These are phyloP conservation scores for Drepanosiphum platanoidis DNA, from an alignment of 2,888 invertebrate species.

Conservation along the genomic window DNA sequence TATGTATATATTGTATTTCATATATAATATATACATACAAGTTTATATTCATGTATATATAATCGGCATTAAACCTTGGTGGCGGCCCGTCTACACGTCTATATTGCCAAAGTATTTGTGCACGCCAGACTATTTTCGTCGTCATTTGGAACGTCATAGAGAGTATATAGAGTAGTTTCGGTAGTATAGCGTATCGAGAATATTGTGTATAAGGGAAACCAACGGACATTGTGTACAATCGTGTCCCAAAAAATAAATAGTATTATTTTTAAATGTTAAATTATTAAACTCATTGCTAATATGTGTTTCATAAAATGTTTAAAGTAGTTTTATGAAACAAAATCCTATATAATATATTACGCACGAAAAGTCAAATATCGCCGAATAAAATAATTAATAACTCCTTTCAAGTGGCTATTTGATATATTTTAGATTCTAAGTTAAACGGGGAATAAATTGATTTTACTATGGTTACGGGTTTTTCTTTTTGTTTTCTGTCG, in stretches of 20 bases:
- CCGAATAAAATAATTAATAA: background rate
- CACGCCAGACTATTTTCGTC: slow-evolving; percentile 61
- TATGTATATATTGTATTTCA: background rate
- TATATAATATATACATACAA: background rate
- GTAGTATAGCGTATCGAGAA: slow-evolving; percentile 40
- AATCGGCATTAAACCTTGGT: slow-evolving; percentile 58
- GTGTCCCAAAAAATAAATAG: background rate
- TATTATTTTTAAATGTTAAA: background rate
- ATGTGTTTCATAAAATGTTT: background rate
- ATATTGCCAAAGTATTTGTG: slow-evolving; percentile 62
- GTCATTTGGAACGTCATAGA: slow-evolving; percentile 59
- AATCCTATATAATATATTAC: background rate
- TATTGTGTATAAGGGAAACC: slow-evolving; percentile 35
- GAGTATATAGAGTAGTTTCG: slow-evolving; percentile 47
- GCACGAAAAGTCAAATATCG: too few relatives aligned
- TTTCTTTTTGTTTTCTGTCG: too few relatives aligned
- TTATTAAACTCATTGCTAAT: background rate
- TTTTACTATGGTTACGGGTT: too few relatives aligned
- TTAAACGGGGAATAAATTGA: too few relatives aligned
- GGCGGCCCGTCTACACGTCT: slow-evolving; percentile 51
- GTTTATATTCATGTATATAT: slow-evolving; percentile 27
- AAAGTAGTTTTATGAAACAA: background rate
- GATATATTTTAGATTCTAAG: too few relatives aligned
- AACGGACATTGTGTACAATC: background rate
- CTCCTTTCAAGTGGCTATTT: background rate